phyloP scores from a whole-genome alignment of 2,888 invertebrate genomes.

The Lumbricus terrestris region DNA sequence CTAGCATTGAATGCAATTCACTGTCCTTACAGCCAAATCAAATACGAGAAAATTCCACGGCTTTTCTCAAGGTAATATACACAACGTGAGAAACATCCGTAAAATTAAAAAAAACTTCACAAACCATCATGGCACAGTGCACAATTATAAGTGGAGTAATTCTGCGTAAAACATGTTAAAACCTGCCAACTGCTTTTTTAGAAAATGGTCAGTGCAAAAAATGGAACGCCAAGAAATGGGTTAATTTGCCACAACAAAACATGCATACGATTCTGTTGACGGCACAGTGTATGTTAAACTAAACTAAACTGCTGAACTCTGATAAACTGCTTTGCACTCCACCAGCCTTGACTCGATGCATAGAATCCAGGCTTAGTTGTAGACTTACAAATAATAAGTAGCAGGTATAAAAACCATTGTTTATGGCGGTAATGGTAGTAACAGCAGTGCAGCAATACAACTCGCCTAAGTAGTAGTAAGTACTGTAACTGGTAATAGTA shows the following conservation, averaged over 20 bases:
- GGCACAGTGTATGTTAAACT: not conserved
- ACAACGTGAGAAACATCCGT: not conserved
- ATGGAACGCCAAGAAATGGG: conserved; percentile 3
- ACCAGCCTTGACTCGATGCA: not conserved
- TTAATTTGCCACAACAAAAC: not conserved
- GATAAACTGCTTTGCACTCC: not conserved
- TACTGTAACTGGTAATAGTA: not conserved
- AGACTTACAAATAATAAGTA: not conserved
- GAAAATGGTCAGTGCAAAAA: not conserved
- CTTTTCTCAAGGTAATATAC: not conserved
- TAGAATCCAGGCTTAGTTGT: not conserved
- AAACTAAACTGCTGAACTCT: not conserved
- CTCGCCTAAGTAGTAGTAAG: no score
- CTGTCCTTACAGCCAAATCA: not conserved
- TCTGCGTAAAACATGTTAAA: not conserved
- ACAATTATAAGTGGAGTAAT: not conserved
- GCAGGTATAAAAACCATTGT: not conserved
- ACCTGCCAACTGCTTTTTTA: not conserved
- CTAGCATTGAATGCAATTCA: not conserved
- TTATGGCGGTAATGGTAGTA: not conserved
- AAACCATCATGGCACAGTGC: not conserved
- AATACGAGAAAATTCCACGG: not conserved
- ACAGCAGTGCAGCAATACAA: not conserved
- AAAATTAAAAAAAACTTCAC: not conserved
- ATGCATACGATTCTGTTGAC: not conserved